Percentiles rank a stretch among this genome's conserved stretches.
Conservation (phyloP, 2,797 vertebrate genomes). For the Gymnoscopelus braueri region DNA sequence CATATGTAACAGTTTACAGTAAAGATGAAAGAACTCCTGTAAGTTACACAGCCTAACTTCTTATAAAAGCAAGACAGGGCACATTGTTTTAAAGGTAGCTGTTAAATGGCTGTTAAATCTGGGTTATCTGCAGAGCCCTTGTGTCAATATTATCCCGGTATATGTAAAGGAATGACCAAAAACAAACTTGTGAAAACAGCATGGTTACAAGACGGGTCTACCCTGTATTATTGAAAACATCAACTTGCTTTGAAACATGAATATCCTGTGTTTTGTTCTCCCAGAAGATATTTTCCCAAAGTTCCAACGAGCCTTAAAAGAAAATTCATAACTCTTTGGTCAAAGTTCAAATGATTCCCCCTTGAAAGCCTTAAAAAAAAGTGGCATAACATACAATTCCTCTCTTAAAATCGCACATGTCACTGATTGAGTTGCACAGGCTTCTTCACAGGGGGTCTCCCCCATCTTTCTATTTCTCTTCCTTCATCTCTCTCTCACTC, state of each 20-base stretch:
- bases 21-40: no score
- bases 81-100: no score
- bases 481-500: neutral
- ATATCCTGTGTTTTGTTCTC: conserved; percentile 77
- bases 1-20: no score
- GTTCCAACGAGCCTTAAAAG: conserved; percentile 71
- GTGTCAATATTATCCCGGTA: conserved; percentile 64
- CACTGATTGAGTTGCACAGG: conserved; percentile 78
- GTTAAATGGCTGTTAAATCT: conserved; percentile 42
- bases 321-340: conserved; percentile 83
- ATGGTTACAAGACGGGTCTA: conserved; percentile 61
- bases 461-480: conserved; percentile 17
- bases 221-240: conserved; percentile 66
- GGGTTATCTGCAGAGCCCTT: conserved; percentile 44
- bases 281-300: conserved; percentile 69
- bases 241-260: conserved; percentile 79
- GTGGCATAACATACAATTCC: conserved; percentile 60
- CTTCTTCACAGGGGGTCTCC: conserved; percentile 62
- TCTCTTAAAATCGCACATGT: conserved; percentile 71
- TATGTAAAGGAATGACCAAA: conserved; percentile 57
- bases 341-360: conserved; percentile 78
- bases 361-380: conserved; percentile 41
- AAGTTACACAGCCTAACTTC: no score
- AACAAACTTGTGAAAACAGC: conserved; percentile 67
- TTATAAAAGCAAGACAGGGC: no score